A percentile compares a stretch with the other conserved stretches of the same genome.
Evolutionary conservation across 2,797 vertebrate species (phyloP).

Genomic region (Mus spretus): DNA sequence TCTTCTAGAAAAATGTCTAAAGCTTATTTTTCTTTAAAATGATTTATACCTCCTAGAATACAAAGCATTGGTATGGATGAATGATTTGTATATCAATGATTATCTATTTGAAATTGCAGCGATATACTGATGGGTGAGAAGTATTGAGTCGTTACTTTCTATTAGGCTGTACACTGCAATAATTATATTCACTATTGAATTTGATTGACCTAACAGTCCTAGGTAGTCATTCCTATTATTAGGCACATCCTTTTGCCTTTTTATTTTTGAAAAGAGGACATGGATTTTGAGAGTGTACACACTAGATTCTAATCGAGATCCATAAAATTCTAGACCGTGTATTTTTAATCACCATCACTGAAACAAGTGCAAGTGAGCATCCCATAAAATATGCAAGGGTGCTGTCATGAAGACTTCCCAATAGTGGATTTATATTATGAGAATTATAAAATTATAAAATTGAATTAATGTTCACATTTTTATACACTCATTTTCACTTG

Average conservation of each 20-base stretch:
- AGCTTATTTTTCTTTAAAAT: slow-evolving; percentile 23
- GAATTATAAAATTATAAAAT: too few relatives aligned
- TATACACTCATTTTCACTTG: slow-evolving; percentile 21
- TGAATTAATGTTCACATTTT: neutral
- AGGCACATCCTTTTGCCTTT: neutral
- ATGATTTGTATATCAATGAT: slow-evolving; percentile 5
- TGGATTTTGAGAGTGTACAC: neutral
- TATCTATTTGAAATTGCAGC: neutral
- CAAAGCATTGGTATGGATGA: neutral
- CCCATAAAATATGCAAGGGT: neutral
- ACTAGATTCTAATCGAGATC: neutral
- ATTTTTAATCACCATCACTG: neutral
- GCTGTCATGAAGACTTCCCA: neutral
- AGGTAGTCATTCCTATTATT: neutral
- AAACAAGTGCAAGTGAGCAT: neutral
- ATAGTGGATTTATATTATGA: too few relatives aligned
- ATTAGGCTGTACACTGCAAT: neutral
- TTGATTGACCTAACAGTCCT: neutral
- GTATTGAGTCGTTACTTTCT: neutral
- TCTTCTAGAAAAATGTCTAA: neutral
- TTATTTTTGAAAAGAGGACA: neutral
- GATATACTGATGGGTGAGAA: neutral
- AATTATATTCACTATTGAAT: neutral
- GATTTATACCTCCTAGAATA: neutral
- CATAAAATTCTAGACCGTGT: neutral